Evolutionary conservation across 2,888 invertebrate species (phyloP), one percentile per base, ranked within the genome.

Genomic region (Drosophila quasianomalipes): DNA sequence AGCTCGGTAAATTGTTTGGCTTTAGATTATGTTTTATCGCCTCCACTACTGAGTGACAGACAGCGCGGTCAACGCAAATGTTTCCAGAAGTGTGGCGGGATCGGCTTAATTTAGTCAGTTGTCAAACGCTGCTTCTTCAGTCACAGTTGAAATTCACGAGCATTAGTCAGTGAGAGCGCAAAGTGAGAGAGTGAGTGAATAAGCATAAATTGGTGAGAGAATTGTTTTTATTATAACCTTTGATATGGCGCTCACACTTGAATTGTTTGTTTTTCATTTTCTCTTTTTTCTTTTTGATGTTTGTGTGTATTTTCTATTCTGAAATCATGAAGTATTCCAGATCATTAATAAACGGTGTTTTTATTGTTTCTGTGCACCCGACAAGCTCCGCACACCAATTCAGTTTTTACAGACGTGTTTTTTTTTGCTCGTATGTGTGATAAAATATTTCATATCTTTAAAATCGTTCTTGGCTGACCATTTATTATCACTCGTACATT

Each of bases 121-220:
- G 70, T 73, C 70, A 74, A 78, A 77, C 65, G 66, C 68, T 71
- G 66, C 74, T 71, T 37, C 47, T 59, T 54, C 72, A 72, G 67
- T 63, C 71, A 72, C 66, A 75, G 55, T 74, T 53, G 47, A 52
- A 74, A 37, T 54, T 41, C 55, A 61, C 65, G 55, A 52, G 35
- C 35, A 30, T 30, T 19, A 30, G 58, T 41, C 30, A 39, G 44
- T 7, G 31, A 60, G 57, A 53, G 51, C 28, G 26, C 31, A 19
- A 31, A 44, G 22, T 30, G 70, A 57, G 67, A 58, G 63, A 47
- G 63, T 33, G 49, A 22, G 41, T 39, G 61, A 76, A 60, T 70
- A 70, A 78, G 68, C 59, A 74, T 61, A 64, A 74, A 61, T 70
- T 76, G 75, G 82, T 88, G 86, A 85, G 85, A 85, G 83, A 78